Base-by-base conservation (phyloP, 2,888 invertebrate genomes). In the Hypsopygia costalis region DNA sequence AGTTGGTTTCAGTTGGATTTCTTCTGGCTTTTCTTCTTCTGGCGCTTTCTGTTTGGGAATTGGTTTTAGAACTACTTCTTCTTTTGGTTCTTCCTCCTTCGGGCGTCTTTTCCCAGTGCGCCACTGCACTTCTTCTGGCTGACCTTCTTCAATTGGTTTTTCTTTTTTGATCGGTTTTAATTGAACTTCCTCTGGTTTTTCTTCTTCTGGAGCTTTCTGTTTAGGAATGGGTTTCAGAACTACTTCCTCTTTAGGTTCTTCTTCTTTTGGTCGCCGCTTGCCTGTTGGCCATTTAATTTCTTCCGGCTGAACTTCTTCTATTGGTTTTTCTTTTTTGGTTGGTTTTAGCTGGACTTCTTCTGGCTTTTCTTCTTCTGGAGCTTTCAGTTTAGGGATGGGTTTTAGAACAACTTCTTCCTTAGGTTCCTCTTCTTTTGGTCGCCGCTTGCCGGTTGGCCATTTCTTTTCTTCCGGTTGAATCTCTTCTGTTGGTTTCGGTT, bases 231-330 rank as follows among this genome's bases (percentile, higher is more conserved):
- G 81, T 43, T 87, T 87, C 1, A 82, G 52, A 4, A 56, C 51
- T 0, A 81, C 68, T 49, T 83, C 77, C 32, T 43, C 85, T 41
- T 75, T 68, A n/a, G 76, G 69, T 54, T 37, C 69, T 59, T 31
- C 62, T 55, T 55, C 54, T 43, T 59, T 58, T 22, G 51, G 54
- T 36, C 43, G 60, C 46, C 47, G 55, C 38, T 56, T 67, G 21
- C 59, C 57, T 36, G 49, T 48, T 7, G 56, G 52, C 52, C 56
- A 58, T 40, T 66, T 55, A 0, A 64, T 8, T 58, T 83, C 80
- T 44, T 78, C 70, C 1, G 70, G 49, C 60, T 72, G 29, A 66
- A 64, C 29, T 69, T 69, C 75, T 68, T 80, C 57, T 7, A 46
- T 9, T 8, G 42, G 27, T 31, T 46, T 40, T 20, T 44, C 56